Evolutionary conservation across 2,888 invertebrate species (phyloP), one percentile per base, ranked within the genome.

Genomic region (Bembecia ichneumoniformis): DNA sequence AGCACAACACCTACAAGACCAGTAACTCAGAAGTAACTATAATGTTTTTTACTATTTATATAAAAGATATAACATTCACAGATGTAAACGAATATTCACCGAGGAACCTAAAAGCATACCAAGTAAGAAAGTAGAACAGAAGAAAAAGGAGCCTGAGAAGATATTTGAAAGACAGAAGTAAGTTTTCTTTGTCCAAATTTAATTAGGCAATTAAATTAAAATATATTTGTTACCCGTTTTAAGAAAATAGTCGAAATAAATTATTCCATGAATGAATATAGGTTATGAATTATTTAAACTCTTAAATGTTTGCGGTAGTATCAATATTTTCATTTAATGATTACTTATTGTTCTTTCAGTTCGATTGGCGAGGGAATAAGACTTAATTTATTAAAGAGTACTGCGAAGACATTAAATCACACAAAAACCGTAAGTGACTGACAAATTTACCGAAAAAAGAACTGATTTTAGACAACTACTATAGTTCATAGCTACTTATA

Each of bases 21-120:
- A n/a, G n/a, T n/a, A n/a, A 20, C 7, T 1, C 20, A 20, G 20
- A 4, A 28, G 7, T 28, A 28, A 28, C 28, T 28, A 20, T 5
- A 20, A 20, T 20, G 5, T 20, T 28, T 28, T 28, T 28, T 28
- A 28, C 28, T 28, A 28, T 28, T 28, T 28, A 28, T 9, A 9
- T 28, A 28, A 28, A 28, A 28, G 28, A 28, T 9, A 9, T 28
- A 9, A 9, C 5, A 7, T 58, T 67, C 62, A 43, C 55, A 88
- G 90, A 58, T 94, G 94, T 82, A 91, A 89, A 69, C 87, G 91
- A 63, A 90, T 91, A 66, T 90, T 94, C 60, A 90, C 91, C 1
- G 92, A 93, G 54, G 91, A 93, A 63, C 93, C 93, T 34, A 94
- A 93, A 77, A 78, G 83, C 70, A 79, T 87, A 68, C 82, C 87